These are phyloP conservation scores for Dipodomys stephensi DNA, from an alignment of 2,113 vertebrate species.

Conservation along the genomic window DNA sequence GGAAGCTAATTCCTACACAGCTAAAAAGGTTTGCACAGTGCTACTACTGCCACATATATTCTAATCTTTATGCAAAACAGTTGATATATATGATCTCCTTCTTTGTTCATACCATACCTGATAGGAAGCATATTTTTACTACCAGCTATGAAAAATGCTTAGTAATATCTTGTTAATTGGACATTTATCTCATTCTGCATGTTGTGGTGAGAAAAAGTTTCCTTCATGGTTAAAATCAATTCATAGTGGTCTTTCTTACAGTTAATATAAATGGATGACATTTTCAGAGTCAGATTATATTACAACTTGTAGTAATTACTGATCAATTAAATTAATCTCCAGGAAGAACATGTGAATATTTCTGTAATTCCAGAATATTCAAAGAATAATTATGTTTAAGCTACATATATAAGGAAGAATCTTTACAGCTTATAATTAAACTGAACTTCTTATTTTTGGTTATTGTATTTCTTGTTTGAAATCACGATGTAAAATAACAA, in stretches of 20 bases:
- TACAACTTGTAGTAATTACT: not conserved
- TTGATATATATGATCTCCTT: not conserved
- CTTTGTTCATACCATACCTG: not conserved
- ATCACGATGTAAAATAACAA: slow-evolving; percentile 42
- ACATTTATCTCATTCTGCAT: not conserved
- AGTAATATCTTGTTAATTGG: slow-evolving; percentile 18
- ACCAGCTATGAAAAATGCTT: slow-evolving; percentile 6
- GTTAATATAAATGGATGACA: slow-evolving; percentile 22
- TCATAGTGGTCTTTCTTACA: slow-evolving; percentile 20
- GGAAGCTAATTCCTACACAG: not conserved
- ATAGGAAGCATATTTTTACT: slow-evolving; percentile 22
- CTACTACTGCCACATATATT: not conserved
- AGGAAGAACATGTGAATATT: slow-evolving; percentile 19
- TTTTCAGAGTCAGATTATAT: slow-evolving; percentile 37
- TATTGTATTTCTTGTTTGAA: slow-evolving; percentile 18
- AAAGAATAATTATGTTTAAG: slow-evolving; percentile 30
- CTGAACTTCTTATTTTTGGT: not conserved
- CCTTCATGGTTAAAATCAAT: slow-evolving; percentile 24
- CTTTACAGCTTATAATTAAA: slow-evolving; percentile 11
- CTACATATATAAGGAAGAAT: not conserved
- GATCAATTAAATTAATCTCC: slow-evolving; percentile 11
- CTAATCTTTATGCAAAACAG: not conserved
- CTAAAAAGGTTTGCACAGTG: slow-evolving; percentile 11
- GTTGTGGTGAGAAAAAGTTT: not conserved
- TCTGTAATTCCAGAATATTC: slow-evolving; percentile 17